Evolutionary conservation across 2,797 vertebrate genomes (phyloP), one percentile per base, ranked within the genome.

Genomic region (Pangasius sanitwongsei): DNA sequence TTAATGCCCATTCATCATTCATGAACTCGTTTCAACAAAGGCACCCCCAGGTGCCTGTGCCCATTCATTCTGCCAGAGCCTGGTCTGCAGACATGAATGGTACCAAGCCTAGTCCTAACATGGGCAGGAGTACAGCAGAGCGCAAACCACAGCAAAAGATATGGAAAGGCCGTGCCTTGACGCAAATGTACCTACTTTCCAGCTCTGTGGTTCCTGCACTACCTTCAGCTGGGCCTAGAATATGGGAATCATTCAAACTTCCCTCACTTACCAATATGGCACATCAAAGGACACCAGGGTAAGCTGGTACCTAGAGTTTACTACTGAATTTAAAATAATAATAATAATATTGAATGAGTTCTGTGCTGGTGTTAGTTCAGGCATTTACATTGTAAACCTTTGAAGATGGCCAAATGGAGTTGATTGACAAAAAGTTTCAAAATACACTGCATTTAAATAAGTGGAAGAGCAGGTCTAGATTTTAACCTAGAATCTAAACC

Each of bases 1-100:
- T 96, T 96, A 67, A 96, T 96, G 94, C 2, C 0, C 91, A 92
- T 96, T 84, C 89, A 96, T 95, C 90, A 95, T 96, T 95, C 75
- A 96, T 94, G 92, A 48, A 18, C 87, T 92, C 89, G 91, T 59
- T 91, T 91, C 89, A 88, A 92, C 87, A 85, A 91, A 81, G 92
- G 91, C 91, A 75, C 92, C 90, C 91, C 91, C 12, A 34, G 44
- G 77, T 85, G 83, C 48, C 13, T 57, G 31, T 86, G 13, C 77
- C 15, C 90, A 89, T 61, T 75, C 50, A 41, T 87, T 89, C 67
- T 50, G 78, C 78, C 74, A 65, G 88, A 34, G n/a, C 25, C 78
- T 48, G 12, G 53, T 84, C 7, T 55, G 75, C 88, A 87, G 93
- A 88, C 63, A 96, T 96, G 95, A 94, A 91, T 3, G 91, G 87